Evolutionary conservation across 1,140 invertebrate species (phyloP).

Genomic region (Neelides sp.): DNA sequence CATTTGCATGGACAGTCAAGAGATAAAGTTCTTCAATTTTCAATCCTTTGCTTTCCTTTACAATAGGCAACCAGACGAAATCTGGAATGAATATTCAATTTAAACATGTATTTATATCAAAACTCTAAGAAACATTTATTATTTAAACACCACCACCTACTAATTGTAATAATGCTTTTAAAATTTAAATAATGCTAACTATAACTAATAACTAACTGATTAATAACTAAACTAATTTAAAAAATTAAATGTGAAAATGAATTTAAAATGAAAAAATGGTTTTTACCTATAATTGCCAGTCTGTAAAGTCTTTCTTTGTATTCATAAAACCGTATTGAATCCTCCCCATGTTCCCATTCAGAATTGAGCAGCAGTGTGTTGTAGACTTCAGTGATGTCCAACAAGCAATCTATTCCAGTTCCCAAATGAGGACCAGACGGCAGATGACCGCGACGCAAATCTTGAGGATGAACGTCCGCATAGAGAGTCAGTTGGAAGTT

Average conservation of each 20-base stretch:
- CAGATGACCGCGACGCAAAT: neutral
- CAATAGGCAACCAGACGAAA: slow-evolving; percentile 8
- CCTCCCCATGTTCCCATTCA: slow-evolving; percentile 2
- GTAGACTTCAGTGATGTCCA: slow-evolving; percentile 9
- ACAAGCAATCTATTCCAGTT: too few species aligned
- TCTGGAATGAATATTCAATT: slow-evolving; percentile 7
- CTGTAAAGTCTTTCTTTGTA: neutral
- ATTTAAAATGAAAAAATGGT: neutral
- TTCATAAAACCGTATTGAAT: neutral
- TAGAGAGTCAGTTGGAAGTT: slow-evolving; percentile 13
- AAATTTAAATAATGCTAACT: too few species aligned
- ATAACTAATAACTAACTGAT: neutral
- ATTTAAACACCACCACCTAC: too few species aligned
- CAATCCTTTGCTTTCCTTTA: neutral
- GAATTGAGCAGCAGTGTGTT: neutral
- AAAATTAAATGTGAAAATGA: neutral
- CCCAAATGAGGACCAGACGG: neutral
- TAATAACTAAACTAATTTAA: neutral
- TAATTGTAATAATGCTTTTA: too few species aligned
- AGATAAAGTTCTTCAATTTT: neutral
- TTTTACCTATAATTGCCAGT: neutral
- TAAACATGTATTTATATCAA: too few species aligned
- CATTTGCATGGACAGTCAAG: slow-evolving; percentile 11
- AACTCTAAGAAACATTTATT: too few species aligned
- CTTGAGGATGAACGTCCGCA: neutral